Base-by-base conservation (phyloP, 2,113 vertebrate genomes). In the Canis aureus region DNA sequence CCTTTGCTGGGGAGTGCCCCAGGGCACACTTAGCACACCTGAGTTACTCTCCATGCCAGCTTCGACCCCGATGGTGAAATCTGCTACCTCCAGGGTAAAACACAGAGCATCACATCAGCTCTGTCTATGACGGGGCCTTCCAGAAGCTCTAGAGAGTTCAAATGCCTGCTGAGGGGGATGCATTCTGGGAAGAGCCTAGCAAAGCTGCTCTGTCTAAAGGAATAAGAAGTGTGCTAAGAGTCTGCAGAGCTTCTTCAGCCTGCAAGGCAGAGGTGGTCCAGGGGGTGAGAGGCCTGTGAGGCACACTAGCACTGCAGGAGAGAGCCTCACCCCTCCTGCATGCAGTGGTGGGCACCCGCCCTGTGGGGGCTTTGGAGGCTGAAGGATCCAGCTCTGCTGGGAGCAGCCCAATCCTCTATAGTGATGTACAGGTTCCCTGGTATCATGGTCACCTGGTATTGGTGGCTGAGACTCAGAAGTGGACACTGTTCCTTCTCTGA, bases 201-300 rank as follows among this genome's bases (percentile, higher is more conserved):
- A 7, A 3, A 3, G 11, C n/a, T 60, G 32, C 25, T 19, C 57
- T 0, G 0, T 13, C 13, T 12, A 22, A 88, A 81, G 51, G 62
- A 12, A 94, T 19, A 59, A 80, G 19, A 8, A 20, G 16, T 11
- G 1, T 51, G 25, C n/a, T 43, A 32, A 55, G 12, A 11, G 11
- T 49, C 22, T n/a, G n/a, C 17, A 11, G 43, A 73, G 5, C 16
- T 12, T 13, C 53, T 19, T 35, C 7, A 73, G 29, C 38, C 43
- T 78, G 62, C 81, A 51, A 89, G 20, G 16, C 23, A 71, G 73
- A 69, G 76, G 57, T 49, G 32, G 27, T 25, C 29, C 29, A 35
- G 17, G 16, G 10, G 10, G 4, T 8, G 10, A n/a, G 32, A 79
- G 29, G 8, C 25, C 57, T 2, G 4, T 12, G 3, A 5, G 11